Evolutionary conservation across 1,140 invertebrate species (phyloP), one percentile per base, ranked within the genome.

Genomic region (Meloidogyne floridensis): DNA sequence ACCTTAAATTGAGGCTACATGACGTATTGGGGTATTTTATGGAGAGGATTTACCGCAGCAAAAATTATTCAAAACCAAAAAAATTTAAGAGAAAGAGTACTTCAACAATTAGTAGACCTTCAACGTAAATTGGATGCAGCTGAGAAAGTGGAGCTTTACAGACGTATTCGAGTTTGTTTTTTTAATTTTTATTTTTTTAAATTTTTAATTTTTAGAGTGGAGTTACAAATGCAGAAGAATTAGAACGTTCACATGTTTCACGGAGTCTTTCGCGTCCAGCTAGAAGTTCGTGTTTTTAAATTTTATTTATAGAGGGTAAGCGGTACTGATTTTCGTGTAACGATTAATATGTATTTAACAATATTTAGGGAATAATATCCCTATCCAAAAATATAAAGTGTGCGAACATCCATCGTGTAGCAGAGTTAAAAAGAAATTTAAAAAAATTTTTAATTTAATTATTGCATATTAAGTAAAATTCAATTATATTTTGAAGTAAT

Each of bases 111-210:
- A 77, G 88, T 85, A 8, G 87, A 88, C 54, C 76, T 88, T 47
- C 87, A 87, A 65, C 84, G 84, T 20, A 88, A 88, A 71, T 76
- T 90, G 54, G 88, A 88, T 73, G 87, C 87, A 15, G 87, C 88
- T 0, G 87, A 88, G 76, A 88, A 88, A 73, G 87, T 88, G 9
- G 88, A 90, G 77, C 83, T 84, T n/a, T 88, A 85, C 80, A 80
- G 87, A 42, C 84, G 87, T 11, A 87, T 88, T 59, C 53, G 86
- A 56, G 84, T 85, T 42, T 18, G 59, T 54, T 32, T 71, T n/a
- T 47, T 53, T 42, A 32, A 43, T 10, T 43, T 53, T 43, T 0
- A n/a, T 43, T 13, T 11, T 47, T 53, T 73, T 4, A 7, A 47
- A 43, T 42, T 75, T 32, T 2, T 42, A 20, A 47, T 9, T 54